These are phyloP conservation scores for Hippolais icterina DNA, from an alignment of 2,113 vertebrate species.

Conservation along the genomic window DNA sequence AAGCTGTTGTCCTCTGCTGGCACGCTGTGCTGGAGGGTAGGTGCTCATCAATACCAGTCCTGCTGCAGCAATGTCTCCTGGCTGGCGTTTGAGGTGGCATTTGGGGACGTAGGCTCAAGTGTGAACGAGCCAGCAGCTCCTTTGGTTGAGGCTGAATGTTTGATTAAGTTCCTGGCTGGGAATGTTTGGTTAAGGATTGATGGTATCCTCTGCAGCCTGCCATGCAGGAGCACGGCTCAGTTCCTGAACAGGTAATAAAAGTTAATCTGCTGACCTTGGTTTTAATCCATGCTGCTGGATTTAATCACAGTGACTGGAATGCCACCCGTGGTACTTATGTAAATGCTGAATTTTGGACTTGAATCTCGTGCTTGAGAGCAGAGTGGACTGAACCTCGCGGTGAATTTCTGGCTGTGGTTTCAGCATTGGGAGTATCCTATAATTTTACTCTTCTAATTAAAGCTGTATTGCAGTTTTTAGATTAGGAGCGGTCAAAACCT, in stretches of 20 bases:
- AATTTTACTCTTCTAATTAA: neutral
- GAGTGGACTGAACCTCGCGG: neutral
- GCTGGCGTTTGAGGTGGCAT: neutral
- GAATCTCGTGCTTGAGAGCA: fast-evolving
- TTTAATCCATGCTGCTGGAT: neutral
- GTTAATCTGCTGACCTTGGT: conserved; percentile 27
- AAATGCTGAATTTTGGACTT: neutral
- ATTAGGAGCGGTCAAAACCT: neutral
- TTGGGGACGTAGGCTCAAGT: neutral
- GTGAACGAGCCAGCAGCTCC: neutral
- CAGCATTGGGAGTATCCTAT: neutral
- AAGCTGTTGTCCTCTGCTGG: neutral
- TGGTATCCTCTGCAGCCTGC: neutral
- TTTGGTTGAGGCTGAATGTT: neutral
- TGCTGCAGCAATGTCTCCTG: neutral
- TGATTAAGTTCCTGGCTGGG: neutral
- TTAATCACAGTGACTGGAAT: neutral
- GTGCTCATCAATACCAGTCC: neutral
- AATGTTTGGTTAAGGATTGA: conserved; percentile 16
- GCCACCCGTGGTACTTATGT: neutral
- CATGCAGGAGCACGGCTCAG: neutral
- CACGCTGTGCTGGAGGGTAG: neutral
- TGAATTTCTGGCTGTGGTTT: neutral
- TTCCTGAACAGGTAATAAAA: conserved; percentile 6
- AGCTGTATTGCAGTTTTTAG: neutral